Evolutionary conservation across 2,797 vertebrate species (phyloP).

Genomic region (Sciurus vulgaris): DNA sequence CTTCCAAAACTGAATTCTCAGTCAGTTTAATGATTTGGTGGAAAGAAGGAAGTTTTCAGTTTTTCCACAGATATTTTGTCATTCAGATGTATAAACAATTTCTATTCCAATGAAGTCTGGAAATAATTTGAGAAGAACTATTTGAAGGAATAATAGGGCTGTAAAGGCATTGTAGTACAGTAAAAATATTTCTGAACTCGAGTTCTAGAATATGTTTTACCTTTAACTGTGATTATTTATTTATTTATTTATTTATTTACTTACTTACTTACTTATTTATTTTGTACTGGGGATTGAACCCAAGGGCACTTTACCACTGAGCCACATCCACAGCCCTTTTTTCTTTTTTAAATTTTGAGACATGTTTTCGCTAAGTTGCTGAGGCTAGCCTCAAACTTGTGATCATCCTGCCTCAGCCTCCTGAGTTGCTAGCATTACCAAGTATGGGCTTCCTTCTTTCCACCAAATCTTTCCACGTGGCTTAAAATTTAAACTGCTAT

Average conservation of each 20-base stretch:
- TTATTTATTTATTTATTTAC: background rate
- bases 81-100: background rate
- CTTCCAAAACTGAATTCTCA: constrained; percentile 15
- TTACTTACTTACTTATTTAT: background rate
- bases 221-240: background rate
- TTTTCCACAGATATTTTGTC: constrained; percentile 22
- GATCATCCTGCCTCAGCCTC: too few species aligned
- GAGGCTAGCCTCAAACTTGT: too few species aligned
- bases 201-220: background rate
- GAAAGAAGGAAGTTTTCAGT: background rate
- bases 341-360: too few species aligned
- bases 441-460: too few species aligned
- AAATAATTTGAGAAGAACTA: background rate
- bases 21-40: constrained; percentile 3
- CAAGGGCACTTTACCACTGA: too few species aligned
- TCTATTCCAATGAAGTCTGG: background rate
- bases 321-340: too few species aligned
- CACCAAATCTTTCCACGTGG: too few species aligned
- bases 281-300: too few species aligned
- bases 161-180: background rate
- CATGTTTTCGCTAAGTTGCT: too few species aligned
- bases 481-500: constrained; percentile 2
- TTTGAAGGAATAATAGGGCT: background rate
- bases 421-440: too few species aligned
- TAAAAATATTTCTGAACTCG: constrained; percentile 13